Percentiles rank a stretch among this genome's conserved stretches.
Evolutionary conservation across 2,113 vertebrate genomes (phyloP).

Genomic region (Marmota monax): DNA sequence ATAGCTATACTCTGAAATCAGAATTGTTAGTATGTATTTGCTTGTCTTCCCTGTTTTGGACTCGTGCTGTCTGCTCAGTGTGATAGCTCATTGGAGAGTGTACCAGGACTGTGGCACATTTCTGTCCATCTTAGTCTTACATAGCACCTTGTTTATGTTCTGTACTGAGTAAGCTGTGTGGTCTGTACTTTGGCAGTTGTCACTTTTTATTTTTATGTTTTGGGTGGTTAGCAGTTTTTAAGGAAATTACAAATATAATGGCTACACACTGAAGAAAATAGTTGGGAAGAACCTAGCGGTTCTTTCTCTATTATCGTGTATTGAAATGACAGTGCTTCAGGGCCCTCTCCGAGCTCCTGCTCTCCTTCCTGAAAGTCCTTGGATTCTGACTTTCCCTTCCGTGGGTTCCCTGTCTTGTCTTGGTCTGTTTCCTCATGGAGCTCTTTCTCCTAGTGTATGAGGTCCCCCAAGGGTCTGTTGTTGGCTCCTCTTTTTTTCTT

Average conservation of each 20-base stretch:
- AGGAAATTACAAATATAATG: background rate
- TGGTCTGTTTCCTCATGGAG: background rate
- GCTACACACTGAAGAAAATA: background rate
- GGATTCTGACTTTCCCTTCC: background rate
- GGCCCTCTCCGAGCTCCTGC: background rate
- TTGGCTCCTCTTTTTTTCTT: background rate
- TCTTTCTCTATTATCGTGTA: background rate
- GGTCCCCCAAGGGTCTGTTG: background rate
- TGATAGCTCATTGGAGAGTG: slow-evolving; percentile 6
- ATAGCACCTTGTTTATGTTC: background rate
- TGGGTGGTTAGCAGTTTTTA: background rate
- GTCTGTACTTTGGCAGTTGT: slow-evolving; percentile 20
- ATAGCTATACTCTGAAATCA: background rate
- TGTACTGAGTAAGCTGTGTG: no score
- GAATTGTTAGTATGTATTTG: slow-evolving; percentile 39
- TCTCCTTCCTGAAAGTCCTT: background rate
- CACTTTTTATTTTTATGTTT: background rate
- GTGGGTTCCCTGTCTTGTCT: background rate
- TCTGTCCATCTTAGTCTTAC: background rate
- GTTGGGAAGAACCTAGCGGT: background rate
- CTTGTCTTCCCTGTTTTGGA: background rate
- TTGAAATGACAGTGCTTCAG: background rate
- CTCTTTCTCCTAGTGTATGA: background rate
- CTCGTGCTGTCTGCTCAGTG: background rate
- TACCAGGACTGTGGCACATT: background rate